These are phyloP conservation scores for Apodemus sylvaticus DNA, from an alignment of 2,113 vertebrate genomes.

Conservation along the genomic window DNA sequence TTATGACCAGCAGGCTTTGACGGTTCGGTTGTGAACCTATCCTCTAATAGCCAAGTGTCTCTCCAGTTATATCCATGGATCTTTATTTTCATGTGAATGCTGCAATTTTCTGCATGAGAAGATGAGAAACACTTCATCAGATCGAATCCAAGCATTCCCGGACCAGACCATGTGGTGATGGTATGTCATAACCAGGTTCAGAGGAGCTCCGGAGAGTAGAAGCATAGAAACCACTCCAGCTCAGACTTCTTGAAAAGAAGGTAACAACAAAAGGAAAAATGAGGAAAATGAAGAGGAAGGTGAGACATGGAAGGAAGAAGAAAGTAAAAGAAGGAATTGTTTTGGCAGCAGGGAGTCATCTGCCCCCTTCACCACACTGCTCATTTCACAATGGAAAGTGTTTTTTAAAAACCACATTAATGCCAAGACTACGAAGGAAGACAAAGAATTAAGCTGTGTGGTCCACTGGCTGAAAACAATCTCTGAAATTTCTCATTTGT, in stretches of 20 bases:
- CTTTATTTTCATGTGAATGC: slow-evolving; percentile 43
- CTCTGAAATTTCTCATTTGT: not conserved
- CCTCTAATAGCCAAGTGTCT: not conserved
- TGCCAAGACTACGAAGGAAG: not conserved
- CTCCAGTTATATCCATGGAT: not conserved
- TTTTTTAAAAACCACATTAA: not conserved
- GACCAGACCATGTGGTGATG: not conserved
- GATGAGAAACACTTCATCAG: slow-evolving; percentile 35
- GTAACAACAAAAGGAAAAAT: not conserved
- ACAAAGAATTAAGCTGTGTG: not conserved
- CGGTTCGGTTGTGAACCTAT: not conserved
- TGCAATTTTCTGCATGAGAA: slow-evolving; percentile 13
- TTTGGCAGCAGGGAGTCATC: not conserved
- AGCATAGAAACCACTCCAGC: not conserved
- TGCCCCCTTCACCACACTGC: not conserved
- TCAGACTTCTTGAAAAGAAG: not conserved
- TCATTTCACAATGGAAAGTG: not conserved
- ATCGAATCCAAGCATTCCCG: not conserved
- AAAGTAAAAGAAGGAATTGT: not conserved
- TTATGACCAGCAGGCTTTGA: not conserved
- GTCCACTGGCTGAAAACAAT: not conserved
- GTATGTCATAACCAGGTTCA: slow-evolving; percentile 16
- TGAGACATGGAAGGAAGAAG: not conserved
- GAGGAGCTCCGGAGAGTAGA: not conserved
- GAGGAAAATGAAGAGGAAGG: not conserved